Percentiles rank a stretch among this genome's conserved stretches.
Conservation (phyloP, 2,797 vertebrate species). For the Argentina silus region DNA sequence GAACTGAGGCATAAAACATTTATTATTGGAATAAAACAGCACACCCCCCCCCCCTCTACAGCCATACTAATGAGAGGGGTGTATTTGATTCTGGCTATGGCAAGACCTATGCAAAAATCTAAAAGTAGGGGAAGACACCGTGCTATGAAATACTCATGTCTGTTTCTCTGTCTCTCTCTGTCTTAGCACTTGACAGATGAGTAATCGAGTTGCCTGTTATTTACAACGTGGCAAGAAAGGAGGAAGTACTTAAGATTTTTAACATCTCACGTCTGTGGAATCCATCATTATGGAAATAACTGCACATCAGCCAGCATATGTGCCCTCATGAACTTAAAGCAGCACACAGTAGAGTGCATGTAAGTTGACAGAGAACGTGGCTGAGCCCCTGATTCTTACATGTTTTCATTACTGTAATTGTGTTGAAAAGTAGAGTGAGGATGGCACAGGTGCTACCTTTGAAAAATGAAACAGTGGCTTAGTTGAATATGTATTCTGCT, state of each 20-base stretch:
- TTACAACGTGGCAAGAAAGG: not conserved
- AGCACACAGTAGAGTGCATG: not conserved
- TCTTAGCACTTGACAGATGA: conserved; percentile 7
- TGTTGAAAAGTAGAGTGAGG: not conserved
- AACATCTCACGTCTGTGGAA: not conserved
- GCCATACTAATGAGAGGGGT: not conserved
- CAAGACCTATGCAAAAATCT: not conserved
- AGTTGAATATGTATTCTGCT: not conserved
- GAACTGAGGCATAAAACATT: not conserved
- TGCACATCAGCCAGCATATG: conserved; percentile 5
- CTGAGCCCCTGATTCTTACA: not conserved
- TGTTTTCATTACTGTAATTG: not conserved
- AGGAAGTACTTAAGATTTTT: not conserved
- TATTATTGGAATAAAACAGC: not conserved
- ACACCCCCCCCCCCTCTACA: not conserved
- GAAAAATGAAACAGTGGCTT: not conserved
- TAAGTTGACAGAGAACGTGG: not conserved
- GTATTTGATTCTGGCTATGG: too few relatives aligned
- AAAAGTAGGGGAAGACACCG: conserved; percentile 5
- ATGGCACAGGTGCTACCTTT: too few relatives aligned
- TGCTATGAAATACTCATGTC: not conserved
- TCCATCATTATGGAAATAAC: conserved; percentile 21
- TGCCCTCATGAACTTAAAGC: not conserved
- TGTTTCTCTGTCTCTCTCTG: too few relatives aligned
- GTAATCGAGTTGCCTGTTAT: not conserved